A percentile compares a stretch with the other conserved stretches of the same genome.
Conservation (phyloP, 2,888 invertebrate species). For the Campaea margaritaria region DNA sequence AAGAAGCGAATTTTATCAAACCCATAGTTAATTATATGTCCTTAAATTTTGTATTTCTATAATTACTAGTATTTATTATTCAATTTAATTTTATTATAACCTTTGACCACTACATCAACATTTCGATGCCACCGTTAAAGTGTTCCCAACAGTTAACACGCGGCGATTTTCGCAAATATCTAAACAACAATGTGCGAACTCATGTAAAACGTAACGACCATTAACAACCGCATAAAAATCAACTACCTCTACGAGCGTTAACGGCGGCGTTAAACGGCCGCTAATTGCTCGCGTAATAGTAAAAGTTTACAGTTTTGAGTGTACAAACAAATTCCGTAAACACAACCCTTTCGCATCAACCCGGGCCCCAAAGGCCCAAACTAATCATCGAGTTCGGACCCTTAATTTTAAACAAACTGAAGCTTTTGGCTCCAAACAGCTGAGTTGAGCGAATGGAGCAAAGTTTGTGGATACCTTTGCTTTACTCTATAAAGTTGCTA, state of each 20-base stretch:
- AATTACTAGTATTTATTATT: too few species aligned
- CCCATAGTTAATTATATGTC: too few species aligned
- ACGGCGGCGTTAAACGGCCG: constrained; percentile 36
- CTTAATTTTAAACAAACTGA: constrained; percentile 40
- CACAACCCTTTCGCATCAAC: constrained; percentile 41
- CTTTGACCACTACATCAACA: too few species aligned
- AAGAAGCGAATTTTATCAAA: too few species aligned
- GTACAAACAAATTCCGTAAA: constrained; percentile 40
- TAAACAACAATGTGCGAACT: constrained; percentile 8
- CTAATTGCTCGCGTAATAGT: constrained; percentile 46
- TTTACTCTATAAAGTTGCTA: constrained; percentile 14
- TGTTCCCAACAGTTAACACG: too few species aligned
- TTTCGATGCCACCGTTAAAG: too few species aligned
- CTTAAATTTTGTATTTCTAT: too few species aligned
- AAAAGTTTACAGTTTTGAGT: constrained; percentile 42
- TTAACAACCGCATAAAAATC: constrained; percentile 28
- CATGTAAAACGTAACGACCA: constrained; percentile 8
- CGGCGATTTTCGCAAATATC: background rate
- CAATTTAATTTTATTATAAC: too few species aligned
- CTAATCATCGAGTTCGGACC: constrained; percentile 43
- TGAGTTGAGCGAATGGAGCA: constrained; percentile 13
- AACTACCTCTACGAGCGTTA: constrained; percentile 19
- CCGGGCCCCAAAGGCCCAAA: constrained; percentile 28
- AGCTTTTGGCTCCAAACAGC: constrained; percentile 23
- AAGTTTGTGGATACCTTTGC: constrained; percentile 25